Evolutionary conservation across 2,888 invertebrate genomes (phyloP).

Genomic region (Lasioglossum vierecki): DNA sequence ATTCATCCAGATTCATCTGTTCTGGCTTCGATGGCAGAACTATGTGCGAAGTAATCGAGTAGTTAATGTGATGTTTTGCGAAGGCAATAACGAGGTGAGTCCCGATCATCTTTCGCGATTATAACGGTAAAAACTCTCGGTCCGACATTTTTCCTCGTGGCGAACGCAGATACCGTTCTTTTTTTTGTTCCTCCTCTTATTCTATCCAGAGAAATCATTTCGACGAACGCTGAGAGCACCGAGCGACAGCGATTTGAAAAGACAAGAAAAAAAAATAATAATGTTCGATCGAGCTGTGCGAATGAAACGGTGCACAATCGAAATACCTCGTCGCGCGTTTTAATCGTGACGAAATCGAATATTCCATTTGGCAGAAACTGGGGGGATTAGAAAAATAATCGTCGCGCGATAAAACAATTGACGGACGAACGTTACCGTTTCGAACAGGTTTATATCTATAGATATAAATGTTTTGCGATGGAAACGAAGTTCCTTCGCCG

Average conservation of each 20-base stretch:
- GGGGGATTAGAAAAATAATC: constrained; percentile 25
- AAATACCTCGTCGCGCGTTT: constrained; percentile 10
- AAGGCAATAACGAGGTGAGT: constrained; percentile 82
- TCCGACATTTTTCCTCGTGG: constrained; percentile 36
- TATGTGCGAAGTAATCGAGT: constrained; percentile 78
- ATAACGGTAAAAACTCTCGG: constrained; percentile 28
- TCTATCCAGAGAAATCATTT: constrained; percentile 36
- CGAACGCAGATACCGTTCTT: constrained; percentile 34
- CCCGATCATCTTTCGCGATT: constrained; percentile 9
- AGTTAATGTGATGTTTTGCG: constrained; percentile 83
- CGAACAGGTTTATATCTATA: constrained; percentile 42
- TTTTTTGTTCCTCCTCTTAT: background rate
- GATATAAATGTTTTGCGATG: constrained; percentile 45
- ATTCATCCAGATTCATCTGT: constrained; percentile 70
- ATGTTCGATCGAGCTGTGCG: constrained; percentile 22
- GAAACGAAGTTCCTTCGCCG: constrained; percentile 17
- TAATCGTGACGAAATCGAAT: background rate
- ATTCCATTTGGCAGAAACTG: background rate
- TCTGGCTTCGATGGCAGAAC: constrained; percentile 73
- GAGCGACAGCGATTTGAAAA: constrained; percentile 26
- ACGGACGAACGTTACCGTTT: constrained; percentile 46
- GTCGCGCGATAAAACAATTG: constrained; percentile 40
- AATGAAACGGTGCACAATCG: background rate
- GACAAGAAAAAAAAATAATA: background rate
- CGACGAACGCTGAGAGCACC: constrained; percentile 11